phyloP scores from a whole-genome alignment of 2,888 invertebrate species.

The Agonum fuliginosum region DNA sequence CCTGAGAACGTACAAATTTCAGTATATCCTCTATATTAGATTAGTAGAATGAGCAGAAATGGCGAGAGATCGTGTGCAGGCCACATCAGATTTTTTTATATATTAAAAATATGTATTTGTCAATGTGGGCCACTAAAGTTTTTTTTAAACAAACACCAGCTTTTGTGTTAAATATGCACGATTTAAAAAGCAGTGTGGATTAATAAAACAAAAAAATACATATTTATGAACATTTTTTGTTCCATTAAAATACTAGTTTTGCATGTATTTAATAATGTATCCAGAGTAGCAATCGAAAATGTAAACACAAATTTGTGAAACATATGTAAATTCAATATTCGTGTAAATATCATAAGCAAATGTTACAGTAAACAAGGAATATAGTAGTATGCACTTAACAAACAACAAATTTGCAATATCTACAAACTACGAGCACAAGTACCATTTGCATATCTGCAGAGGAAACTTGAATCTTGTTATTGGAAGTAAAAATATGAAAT shows the following conservation, averaged over 20 bases:
- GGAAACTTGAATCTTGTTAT: no score
- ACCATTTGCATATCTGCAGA: slow-evolving; percentile 12
- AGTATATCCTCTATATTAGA: no score
- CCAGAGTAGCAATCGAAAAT: slow-evolving; percentile 21
- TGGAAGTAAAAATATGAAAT: slow-evolving; percentile 4
- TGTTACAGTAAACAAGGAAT: slow-evolving; percentile 13
- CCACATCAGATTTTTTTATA: no score
- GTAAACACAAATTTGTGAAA: slow-evolving; percentile 33
- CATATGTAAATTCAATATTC: slow-evolving; percentile 39
- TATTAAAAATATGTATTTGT: no score
- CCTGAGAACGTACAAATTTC: no score
- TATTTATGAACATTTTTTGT: neutral
- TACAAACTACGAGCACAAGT: slow-evolving; percentile 19
- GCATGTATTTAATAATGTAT: neutral
- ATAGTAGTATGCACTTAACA: slow-evolving; percentile 19
- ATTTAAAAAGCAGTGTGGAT: no score
- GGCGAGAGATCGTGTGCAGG: no score
- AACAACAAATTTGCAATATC: slow-evolving; percentile 42
- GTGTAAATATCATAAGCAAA: slow-evolving; percentile 37
- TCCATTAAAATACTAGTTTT: neutral
- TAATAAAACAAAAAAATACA: neutral
- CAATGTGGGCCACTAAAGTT: no score
- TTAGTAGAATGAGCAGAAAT: no score
- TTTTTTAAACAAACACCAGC: no score
- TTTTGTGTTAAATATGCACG: no score